Conservation (phyloP, 2,888 invertebrate species). For the Stenchaetothrips biformis region DNA sequence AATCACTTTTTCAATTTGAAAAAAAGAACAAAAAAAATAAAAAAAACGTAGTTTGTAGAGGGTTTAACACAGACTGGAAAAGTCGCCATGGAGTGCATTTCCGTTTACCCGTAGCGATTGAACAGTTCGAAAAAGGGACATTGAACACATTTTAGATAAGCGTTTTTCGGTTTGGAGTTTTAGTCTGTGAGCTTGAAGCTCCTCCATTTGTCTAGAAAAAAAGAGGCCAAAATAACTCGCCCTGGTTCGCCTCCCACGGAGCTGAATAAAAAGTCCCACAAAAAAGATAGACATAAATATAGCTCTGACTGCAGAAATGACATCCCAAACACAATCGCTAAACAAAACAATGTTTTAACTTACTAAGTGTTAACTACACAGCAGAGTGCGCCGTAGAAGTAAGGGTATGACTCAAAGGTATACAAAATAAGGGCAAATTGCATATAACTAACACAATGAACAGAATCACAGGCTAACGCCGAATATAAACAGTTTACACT, state of each 20-base stretch:
- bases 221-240: conserved; percentile 3
- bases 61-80: conserved; percentile 9
- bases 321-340: conserved; percentile 18
- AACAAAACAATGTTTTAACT: conserved; percentile 12
- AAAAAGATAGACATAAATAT: background rate
- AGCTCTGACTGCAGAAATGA: conserved; percentile 24
- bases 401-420: conserved; percentile 20
- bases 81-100: conserved; percentile 18
- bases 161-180: conserved; percentile 10
- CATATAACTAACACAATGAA: conserved; percentile 25
- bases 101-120: conserved; percentile 20
- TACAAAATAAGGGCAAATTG: conserved; percentile 22
- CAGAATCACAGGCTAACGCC: conserved; percentile 22
- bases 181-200: background rate
- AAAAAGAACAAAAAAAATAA: too few species aligned
- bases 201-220: background rate
- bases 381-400: conserved; percentile 6
- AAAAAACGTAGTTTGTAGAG: background rate
- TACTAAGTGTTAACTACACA: conserved; percentile 22
- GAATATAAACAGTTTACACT: conserved; percentile 24
- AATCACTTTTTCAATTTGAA: background rate
- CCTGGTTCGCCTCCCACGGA: background rate
- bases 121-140: conserved; percentile 11
- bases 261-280: background rate
- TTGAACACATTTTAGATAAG: conserved; percentile 13